Evolutionary conservation across 2,888 invertebrate genomes (phyloP).

Genomic region (Oscheius onirici): DNA sequence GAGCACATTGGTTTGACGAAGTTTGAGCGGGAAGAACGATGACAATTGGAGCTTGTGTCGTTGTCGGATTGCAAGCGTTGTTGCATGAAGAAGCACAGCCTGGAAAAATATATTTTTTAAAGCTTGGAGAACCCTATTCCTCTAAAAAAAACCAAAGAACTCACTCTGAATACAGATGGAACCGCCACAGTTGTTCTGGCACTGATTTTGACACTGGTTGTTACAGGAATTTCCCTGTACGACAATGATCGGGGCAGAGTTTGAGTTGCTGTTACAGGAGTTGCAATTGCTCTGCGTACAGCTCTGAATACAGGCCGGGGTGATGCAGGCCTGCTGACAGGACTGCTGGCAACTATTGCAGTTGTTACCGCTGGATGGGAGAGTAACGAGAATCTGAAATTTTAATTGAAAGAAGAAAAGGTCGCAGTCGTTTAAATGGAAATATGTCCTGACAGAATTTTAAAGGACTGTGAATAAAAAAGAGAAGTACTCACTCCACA

Average conservation of each 20-base stretch:
- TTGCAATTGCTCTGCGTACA: constrained; percentile 25
- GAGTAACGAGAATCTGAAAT: constrained; percentile 1
- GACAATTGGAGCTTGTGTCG: constrained; percentile 14
- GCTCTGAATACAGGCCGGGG: constrained; percentile 16
- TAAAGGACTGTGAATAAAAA: too few species aligned
- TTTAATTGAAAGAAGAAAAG: background rate
- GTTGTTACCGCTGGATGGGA: background rate
- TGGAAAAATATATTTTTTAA: too few species aligned
- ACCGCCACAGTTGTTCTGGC: background rate
- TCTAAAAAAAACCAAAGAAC: background rate
- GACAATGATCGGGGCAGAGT: constrained; percentile 9
- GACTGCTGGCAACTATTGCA: constrained; percentile 20
- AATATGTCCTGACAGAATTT: too few species aligned
- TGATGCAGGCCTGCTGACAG: constrained; percentile 22
- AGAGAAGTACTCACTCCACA: constrained; percentile 1
- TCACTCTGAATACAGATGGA: constrained; percentile 19
- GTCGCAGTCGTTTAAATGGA: too few species aligned
- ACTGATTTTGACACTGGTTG: constrained; percentile 22
- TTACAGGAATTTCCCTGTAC: constrained; percentile 8
- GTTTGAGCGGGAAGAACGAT: constrained; percentile 15
- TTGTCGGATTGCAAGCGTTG: constrained; percentile 6
- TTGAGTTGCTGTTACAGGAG: background rate
- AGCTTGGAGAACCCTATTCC: too few species aligned
- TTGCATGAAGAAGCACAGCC: constrained; percentile 6
- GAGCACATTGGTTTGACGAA: constrained; percentile 22